Evolutionary conservation across 1,140 invertebrate species (phyloP).

Genomic region (Penaeus japonicus): DNA sequence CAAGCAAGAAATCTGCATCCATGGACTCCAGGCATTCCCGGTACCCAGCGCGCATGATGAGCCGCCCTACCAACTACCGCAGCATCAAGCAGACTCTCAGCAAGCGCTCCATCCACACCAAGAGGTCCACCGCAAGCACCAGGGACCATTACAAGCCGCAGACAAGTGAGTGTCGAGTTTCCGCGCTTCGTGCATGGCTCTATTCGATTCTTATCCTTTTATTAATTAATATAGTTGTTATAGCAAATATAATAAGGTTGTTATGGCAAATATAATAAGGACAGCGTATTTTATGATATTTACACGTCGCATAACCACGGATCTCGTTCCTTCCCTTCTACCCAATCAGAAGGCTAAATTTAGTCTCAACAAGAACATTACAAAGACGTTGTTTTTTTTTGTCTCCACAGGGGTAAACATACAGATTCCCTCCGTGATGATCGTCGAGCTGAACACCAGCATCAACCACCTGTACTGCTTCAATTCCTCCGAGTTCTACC

Average conservation of each 20-base stretch:
- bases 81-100: slow-evolving; percentile 49
- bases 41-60: neutral
- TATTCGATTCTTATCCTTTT: slow-evolving; percentile 37
- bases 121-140: slow-evolving; percentile 36
- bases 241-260: too few relatives aligned
- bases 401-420: slow-evolving; percentile 22
- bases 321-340: too few relatives aligned
- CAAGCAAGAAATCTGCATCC: slow-evolving; percentile 40
- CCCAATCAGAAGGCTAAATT: too few relatives aligned
- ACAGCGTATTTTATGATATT: too few relatives aligned
- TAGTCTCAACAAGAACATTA: neutral
- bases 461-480: slow-evolving; percentile 62
- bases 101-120: slow-evolving; percentile 43
- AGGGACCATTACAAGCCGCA: slow-evolving; percentile 11
- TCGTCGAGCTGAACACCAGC: slow-evolving; percentile 58
- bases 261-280: too few relatives aligned
- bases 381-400: neutral
- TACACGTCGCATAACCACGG: too few relatives aligned
- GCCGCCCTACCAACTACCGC: slow-evolving; percentile 25
- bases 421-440: slow-evolving; percentile 45
- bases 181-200: neutral
- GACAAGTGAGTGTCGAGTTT: neutral
- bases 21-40: slow-evolving; percentile 6
- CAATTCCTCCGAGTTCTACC: slow-evolving; percentile 58
- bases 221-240: too few relatives aligned